Base-by-base conservation (phyloP, 2,888 invertebrate species). In the Drosophila meridiana region DNA sequence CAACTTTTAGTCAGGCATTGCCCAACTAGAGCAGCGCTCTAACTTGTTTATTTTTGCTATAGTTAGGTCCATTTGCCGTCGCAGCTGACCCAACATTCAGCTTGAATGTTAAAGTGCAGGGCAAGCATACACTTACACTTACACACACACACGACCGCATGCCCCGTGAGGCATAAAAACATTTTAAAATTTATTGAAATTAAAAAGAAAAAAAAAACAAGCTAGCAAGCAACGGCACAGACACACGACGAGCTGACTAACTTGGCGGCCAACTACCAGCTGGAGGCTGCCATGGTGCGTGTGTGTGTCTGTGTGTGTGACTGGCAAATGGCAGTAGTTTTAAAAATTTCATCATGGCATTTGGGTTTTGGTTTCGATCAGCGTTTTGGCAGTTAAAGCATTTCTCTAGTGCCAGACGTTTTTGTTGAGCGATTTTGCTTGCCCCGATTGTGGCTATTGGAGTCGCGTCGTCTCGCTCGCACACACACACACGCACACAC, bases 311-410 rank as follows among this genome's bases (percentile, higher is more conserved):
- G 50, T 60, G 34, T 52, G 55, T 36, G 38, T 40, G 70, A 38
- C 71, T 77, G 78, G 67, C 67, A 80, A 80, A 80, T 80, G 80
- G 78, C 78, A 76, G 64, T 20, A 64, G 69, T 64, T 73, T 78
- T 72, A 76, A 43, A 78, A 80, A 73, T 80, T 78, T 69, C 78
- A 80, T 80, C 80, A 78, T 75, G 72, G 78, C 78, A 72, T 69
- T 78, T 64, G 76, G 67, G 69, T 47, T 76, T 69, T 69, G 78
- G 78, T 76, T 78, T 78, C 73, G 78, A 78, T 78, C 73, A 60
- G 28, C 72, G 67, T 67, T 77, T 76, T 79, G 76, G 76, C 78
- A 76, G 78, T 78, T 77, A 62, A 69, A 76, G 67, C 76, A 78
- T 73, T 70, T 79, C 64, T 76, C 63, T 69, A 73, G 73, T 79